A percentile compares a stretch with the other conserved stretches of the same genome.
These are phyloP conservation scores for Neodiprion pinetum DNA, from an alignment of 1,140 invertebrate species.

Conservation along the genomic window DNA sequence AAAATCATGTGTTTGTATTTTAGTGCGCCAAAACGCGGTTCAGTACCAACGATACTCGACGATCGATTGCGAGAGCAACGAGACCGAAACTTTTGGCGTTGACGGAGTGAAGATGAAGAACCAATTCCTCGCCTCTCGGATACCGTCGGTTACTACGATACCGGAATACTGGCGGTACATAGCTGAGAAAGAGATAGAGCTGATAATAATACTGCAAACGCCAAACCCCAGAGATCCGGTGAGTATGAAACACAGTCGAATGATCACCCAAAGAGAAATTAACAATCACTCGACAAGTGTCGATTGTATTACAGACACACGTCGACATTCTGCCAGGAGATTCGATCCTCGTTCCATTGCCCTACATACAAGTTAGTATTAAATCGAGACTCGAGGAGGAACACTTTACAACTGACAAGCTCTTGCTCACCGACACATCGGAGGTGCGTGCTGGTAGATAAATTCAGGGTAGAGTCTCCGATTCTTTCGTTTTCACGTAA, in stretches of 20 bases:
- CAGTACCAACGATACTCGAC: neutral
- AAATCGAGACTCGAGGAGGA: constrained; percentile 16
- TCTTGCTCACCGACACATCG: constrained; percentile 27
- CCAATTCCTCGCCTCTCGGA: constrained; percentile 86
- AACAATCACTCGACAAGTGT: too few species aligned
- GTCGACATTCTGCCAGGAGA: constrained; percentile 30
- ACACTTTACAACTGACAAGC: constrained; percentile 27
- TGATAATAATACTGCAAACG: constrained; percentile 67
- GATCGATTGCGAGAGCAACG: constrained; percentile 45
- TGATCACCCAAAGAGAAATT: too few species aligned
- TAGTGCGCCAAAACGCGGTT: too few species aligned
- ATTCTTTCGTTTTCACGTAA: constrained; percentile 27
- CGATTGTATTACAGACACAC: constrained; percentile 29
- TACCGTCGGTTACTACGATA: constrained; percentile 86
- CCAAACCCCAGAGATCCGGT: constrained; percentile 39
- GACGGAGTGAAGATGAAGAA: constrained; percentile 64
- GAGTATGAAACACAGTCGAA: neutral
- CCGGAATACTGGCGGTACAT: constrained; percentile 94
- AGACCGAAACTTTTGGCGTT: constrained; percentile 39
- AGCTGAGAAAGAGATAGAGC: constrained; percentile 69
- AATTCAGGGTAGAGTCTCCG: too few species aligned
- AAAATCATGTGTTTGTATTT: too few species aligned
- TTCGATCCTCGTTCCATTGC: constrained; percentile 34
- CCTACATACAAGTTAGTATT: constrained; percentile 32
- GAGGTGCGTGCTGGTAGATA: too few species aligned